These are phyloP conservation scores for Promerops cafer DNA, from an alignment of 2,113 vertebrate species.

Conservation along the genomic window DNA sequence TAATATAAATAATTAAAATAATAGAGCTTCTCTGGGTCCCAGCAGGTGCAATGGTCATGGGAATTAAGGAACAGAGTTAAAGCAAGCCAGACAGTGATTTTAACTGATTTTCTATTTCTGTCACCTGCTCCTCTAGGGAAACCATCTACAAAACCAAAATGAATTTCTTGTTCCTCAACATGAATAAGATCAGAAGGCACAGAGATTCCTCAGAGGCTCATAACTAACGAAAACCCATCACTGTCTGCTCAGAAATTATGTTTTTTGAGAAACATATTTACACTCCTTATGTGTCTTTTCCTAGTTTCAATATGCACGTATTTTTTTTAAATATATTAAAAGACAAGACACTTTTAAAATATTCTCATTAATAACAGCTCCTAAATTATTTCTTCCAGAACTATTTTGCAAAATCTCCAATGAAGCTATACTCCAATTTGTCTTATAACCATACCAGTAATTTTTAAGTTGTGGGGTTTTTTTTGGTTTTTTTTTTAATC, in stretches of 20 bases:
- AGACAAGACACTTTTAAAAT: neutral
- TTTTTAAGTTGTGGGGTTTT: neutral
- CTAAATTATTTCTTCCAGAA: neutral
- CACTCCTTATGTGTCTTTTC: neutral
- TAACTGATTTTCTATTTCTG: neutral
- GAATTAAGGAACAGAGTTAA: neutral
- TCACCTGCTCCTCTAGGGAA: neutral
- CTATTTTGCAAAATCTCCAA: conserved; percentile 16
- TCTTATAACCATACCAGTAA: conserved; percentile 8
- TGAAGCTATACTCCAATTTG: conserved; percentile 17
- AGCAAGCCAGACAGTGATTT: neutral
- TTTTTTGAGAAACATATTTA: neutral
- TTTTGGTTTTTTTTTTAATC: neutral
- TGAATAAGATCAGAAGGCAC: neutral
- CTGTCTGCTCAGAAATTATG: neutral
- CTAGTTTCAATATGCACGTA: neutral
- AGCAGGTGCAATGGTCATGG: neutral
- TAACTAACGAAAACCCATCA: neutral
- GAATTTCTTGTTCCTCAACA: neutral
- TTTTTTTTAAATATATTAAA: neutral
- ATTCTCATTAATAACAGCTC: neutral
- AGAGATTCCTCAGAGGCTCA: neutral
- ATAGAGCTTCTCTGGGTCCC: neutral
- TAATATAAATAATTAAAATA: neutral
- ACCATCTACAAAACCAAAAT: neutral